Evolutionary conservation across 35 echinoderm and acorn worm genomes (phyloP), one percentile per base, ranked within the genome.

Genomic region (Diadema setosum): DNA sequence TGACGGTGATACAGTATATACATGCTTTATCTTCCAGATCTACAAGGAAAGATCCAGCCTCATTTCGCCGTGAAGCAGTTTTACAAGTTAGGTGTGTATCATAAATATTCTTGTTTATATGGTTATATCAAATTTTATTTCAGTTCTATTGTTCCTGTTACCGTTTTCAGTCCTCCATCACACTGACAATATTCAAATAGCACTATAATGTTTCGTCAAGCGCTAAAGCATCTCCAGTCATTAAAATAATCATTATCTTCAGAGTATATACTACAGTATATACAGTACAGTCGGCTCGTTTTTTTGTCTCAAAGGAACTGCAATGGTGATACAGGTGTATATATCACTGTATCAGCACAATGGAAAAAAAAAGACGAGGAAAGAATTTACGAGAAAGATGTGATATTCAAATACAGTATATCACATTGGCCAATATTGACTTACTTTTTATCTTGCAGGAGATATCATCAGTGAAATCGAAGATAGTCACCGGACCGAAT

Each of bases 61-160:
- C 73, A 78, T 78, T 78, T 78, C 44, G 73, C 44, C 11, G 73
- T 78, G 35, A 78, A 78, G 40, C 73, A 78, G 20, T 78, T 78
- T 39, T 78, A 78, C n/a, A 78, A 78, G 25, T 24, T 78, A 42
- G 73, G 73, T 78, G 25, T 41, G 73, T 78, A 3, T 67, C 15
- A 24, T 11, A 0, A 60, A 21, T 21, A 7, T 26, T 23, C 5
- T 23, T 23, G 20, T 0, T 3, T 3, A 60, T 60, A 60, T 24
- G 30, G 17, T 33, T 0, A 23, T 5, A 60, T 8, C 63, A 67
- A 32, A 2, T 34, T 26, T 67, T 15, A 67, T 67, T 1, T 55
- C 21, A 67, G 14, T 34, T 16, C 63, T 67, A 15, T 9, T 8
- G 5, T 67, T 12, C 30, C 37, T 67, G 14, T 55, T 16, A 55